Base-by-base conservation (phyloP, 1,140 invertebrate genomes). In the Atta colombica region DNA sequence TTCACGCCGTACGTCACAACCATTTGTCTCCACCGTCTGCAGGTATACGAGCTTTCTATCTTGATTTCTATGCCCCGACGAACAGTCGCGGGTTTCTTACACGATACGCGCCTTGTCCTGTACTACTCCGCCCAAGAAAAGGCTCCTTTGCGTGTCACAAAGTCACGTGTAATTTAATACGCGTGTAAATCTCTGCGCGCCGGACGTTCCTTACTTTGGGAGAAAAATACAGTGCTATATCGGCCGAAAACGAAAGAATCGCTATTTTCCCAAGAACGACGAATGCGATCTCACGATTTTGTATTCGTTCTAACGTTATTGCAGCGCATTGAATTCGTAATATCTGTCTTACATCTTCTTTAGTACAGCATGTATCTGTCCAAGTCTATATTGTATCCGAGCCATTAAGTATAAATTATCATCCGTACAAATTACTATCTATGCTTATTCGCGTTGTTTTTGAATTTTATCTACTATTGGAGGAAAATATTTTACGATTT, bases 121-220 rank as follows among this genome's bases (percentile, higher is more conserved):
- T 21, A 49, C 74, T 74, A 86, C 87, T 91, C 89, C 88, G 71
- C 87, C 87, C 85, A 87, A 77, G 86, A 78, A 84, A 71, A 89
- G 90, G 78, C 89, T 80, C 77, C 85, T 87, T 90, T 85, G 90
- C 90, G 90, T 91, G 90, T 90, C 90, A 91, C 90, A 89, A 91
- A 89, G 89, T 90, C 89, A 87, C 85, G 77, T 90, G 90, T 90
- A 91, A 91, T 91, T 91, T 91, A 91, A 91, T 91, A 91, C 90
- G 86, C 87, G 72, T 89, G 90, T 91, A 91, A 91, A 91, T 91
- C 90, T 91, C 75, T 45, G 53, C 53, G 51, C 63, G 31, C 63
- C 80, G 63, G 63, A 81, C 81, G 89, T 90, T 90, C 63, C 61
- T 88, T 71, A 71, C 75, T 51, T 78, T 49, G 75, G 63, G 53